Evolutionary conservation across 2,888 invertebrate species (phyloP), one percentile per base, ranked within the genome.

Genomic region (Sarcophaga variegata): DNA sequence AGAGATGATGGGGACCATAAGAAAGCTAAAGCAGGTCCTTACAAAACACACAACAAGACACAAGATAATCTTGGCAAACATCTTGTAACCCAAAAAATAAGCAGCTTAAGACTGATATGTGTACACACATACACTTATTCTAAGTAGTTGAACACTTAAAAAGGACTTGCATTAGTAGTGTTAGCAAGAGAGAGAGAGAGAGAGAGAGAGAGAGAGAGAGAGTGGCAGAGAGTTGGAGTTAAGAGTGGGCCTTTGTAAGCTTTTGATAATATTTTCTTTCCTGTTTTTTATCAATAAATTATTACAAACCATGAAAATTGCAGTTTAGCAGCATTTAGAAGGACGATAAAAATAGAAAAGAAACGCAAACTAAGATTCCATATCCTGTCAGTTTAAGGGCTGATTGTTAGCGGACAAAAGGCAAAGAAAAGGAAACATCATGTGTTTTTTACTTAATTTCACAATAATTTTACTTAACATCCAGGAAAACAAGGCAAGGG

Each of bases 271-370:
- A 37, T 37, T 37, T 37, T 37, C 37, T 37, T 37, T 49, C 5
- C 17, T 59, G 47, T 45, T 72, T 81, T 81, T 85, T 85, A 88
- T 83, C 88, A 81, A 85, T 85, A 90, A 90, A 90, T 91, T 90
- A 91, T 90, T 89, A 89, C 88, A 88, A 89, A 88, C 90, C 90
- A 89, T 88, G 90, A 89, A 90, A 91, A 88, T 77, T 91, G 90
- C 91, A 91, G 90, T 90, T 90, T 88, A 83, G 75, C 78, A 75
- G 69, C 81, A 85, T 83, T 85, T 78, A 85, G 71, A 71, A 74
- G 78, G 45, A 81, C 64, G 69, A 69, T 79, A 70, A 83, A 79
- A 67, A 54, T 45, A 72, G 47, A 45, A 59, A 64, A 8, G 22
- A 12, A 60, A 72, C 66, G 54, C 54, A 14, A 45, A 27, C 63